These are phyloP conservation scores for Leptodactylus fallax DNA, from an alignment of 2,797 vertebrate genomes.

Conservation along the genomic window DNA sequence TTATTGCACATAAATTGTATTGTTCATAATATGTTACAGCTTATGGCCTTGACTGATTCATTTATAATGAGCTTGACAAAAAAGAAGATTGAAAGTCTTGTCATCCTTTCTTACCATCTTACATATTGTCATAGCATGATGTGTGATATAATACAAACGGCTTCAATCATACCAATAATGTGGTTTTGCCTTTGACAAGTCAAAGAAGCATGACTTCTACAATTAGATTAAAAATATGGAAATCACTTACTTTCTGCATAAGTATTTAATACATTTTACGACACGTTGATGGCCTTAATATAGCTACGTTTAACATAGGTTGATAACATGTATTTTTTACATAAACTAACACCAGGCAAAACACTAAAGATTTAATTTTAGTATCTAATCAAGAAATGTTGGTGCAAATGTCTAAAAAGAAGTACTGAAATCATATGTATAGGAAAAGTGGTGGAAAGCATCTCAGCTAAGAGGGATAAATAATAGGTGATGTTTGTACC, in stretches of 20 bases:
- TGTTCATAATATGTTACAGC: slow-evolving; percentile 69
- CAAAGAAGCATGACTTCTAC: slow-evolving; percentile 75
- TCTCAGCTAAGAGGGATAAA: no score
- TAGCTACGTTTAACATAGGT: background rate
- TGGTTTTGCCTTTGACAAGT: slow-evolving; percentile 76
- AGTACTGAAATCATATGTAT: background rate
- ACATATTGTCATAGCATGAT: slow-evolving; percentile 74
- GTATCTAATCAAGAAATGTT: background rate
- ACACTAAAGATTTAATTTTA: background rate
- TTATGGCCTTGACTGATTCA: slow-evolving; percentile 73
- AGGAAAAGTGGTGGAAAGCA: background rate
- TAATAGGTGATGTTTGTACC: no score
- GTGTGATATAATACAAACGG: slow-evolving; percentile 77
- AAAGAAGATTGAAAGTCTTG: slow-evolving; percentile 72
- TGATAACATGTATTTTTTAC: background rate
- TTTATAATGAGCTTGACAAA: slow-evolving; percentile 75
- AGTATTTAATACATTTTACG: background rate
- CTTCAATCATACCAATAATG: slow-evolving; percentile 76
- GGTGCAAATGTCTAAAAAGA: background rate
- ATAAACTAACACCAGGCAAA: background rate
- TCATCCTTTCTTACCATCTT: slow-evolving; percentile 73
- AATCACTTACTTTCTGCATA: slow-evolving; percentile 71
- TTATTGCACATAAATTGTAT: slow-evolving; percentile 69
- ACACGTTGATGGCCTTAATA: background rate
- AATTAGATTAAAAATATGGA: slow-evolving; percentile 75